Percentiles rank a stretch among this genome's conserved stretches.
Evolutionary conservation across 2,888 invertebrate genomes (phyloP).

Genomic region (Brachyptera putata): DNA sequence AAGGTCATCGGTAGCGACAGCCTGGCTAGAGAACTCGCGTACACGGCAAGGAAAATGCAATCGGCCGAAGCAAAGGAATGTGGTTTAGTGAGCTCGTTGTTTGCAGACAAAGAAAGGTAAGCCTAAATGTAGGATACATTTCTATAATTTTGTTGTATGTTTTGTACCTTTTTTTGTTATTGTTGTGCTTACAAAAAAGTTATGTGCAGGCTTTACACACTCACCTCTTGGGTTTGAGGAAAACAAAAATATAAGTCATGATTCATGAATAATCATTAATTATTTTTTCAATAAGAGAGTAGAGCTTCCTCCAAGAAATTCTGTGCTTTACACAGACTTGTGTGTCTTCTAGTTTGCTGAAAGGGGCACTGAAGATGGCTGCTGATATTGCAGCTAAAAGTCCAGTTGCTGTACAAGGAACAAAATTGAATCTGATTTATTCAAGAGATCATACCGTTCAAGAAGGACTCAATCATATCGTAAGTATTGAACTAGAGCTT

Average conservation of each 20-base stretch:
- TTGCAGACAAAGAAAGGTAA: slow-evolving; percentile 64
- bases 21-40: slow-evolving; percentile 80
- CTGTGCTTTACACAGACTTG: too few relatives aligned
- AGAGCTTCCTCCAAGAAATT: too few relatives aligned
- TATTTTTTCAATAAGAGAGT: too few relatives aligned
- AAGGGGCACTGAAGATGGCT: slow-evolving; percentile 69
- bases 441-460: slow-evolving; percentile 82
- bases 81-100: slow-evolving; percentile 80
- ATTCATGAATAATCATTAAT: too few relatives aligned
- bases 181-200: too few relatives aligned
- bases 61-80: slow-evolving; percentile 74
- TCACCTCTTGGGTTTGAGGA: too few relatives aligned
- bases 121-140: too few relatives aligned
- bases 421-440: slow-evolving; percentile 79
- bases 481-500: too few relatives aligned
- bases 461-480: slow-evolving; percentile 87
- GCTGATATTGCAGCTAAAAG: slow-evolving; percentile 79
- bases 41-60: slow-evolving; percentile 75
- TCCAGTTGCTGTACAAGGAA: slow-evolving; percentile 91
- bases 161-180: too few relatives aligned
- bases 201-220: too few relatives aligned
- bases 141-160: too few relatives aligned
- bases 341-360: slow-evolving; percentile 66
- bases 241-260: too few relatives aligned
- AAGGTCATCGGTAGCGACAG: slow-evolving; percentile 86